These are phyloP conservation scores for Cardinalis cardinalis DNA, from an alignment of 2,113 vertebrate species.

Conservation along the genomic window DNA sequence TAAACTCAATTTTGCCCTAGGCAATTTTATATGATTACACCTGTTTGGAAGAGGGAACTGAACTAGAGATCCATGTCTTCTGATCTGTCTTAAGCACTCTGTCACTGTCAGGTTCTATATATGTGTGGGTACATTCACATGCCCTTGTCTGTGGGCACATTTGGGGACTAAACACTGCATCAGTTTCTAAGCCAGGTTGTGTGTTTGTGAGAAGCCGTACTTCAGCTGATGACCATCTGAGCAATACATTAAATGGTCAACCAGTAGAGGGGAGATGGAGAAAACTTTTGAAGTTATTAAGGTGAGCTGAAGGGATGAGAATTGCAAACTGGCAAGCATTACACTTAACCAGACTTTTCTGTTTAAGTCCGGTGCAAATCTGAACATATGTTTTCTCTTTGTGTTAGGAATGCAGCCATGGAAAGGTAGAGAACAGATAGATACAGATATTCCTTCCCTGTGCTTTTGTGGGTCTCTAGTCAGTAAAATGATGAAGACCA, in stretches of 20 bases:
- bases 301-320: background rate
- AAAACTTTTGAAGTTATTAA: background rate
- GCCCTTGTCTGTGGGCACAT: background rate
- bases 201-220: background rate
- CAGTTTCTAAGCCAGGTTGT: background rate
- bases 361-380: background rate
- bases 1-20: background rate
- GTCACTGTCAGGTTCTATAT: fast-evolving
- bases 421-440: background rate
- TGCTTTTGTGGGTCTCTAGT: background rate
- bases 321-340: background rate
- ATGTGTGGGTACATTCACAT: background rate
- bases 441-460: background rate
- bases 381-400: background rate
- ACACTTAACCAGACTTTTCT: background rate
- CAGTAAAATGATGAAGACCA: background rate
- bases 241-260: background rate
- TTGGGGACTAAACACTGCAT: background rate
- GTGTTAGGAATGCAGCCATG: background rate
- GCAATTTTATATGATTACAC: background rate
- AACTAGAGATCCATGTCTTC: background rate
- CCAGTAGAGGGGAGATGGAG: background rate
- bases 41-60: background rate
- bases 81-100: background rate
- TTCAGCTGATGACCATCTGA: background rate